phyloP scores from a whole-genome alignment of 2,797 vertebrate genomes.

The Periophthalmus magnuspinnatus region DNA sequence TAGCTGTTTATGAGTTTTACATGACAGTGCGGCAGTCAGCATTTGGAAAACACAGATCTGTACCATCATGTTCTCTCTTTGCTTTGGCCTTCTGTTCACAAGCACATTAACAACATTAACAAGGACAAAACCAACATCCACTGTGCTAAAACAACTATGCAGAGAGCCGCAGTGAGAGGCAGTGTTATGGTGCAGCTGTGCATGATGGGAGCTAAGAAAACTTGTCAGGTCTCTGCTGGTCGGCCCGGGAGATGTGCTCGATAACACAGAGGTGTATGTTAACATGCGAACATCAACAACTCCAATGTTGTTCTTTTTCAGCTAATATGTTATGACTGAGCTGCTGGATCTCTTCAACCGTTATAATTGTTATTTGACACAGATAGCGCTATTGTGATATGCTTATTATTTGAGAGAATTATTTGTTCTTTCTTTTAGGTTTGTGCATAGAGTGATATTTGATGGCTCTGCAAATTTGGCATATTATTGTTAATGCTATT shows the following conservation, averaged over 20 bases:
- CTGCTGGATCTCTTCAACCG: slow-evolving; percentile 26
- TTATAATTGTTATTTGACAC: slow-evolving; percentile 21
- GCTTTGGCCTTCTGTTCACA: slow-evolving; percentile 6
- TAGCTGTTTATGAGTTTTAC: neutral
- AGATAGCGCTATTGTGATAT: neutral
- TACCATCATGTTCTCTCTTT: neutral
- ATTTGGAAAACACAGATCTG: neutral
- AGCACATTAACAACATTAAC: slow-evolving; percentile 41
- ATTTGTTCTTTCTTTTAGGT: no score
- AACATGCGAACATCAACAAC: slow-evolving; percentile 35
- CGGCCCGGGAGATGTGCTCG: slow-evolving; percentile 45
- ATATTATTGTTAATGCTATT: no score
- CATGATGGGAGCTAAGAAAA: slow-evolving; percentile 54
- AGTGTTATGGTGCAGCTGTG: slow-evolving; percentile 38
- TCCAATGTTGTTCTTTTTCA: slow-evolving; percentile 29
- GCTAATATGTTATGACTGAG: slow-evolving; percentile 48
- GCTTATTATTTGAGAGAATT: neutral
- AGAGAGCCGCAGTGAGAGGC: slow-evolving; percentile 31
- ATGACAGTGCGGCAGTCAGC: neutral
- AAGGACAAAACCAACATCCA: slow-evolving; percentile 46
- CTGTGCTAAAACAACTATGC: slow-evolving; percentile 41
- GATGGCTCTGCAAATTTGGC: neutral
- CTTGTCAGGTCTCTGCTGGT: slow-evolving; percentile 59
- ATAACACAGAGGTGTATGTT: slow-evolving; percentile 11
- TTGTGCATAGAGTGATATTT: no score